These are phyloP conservation scores for Brachionichthys hirsutus DNA, from an alignment of 2,113 vertebrate species.

Conservation along the genomic window DNA sequence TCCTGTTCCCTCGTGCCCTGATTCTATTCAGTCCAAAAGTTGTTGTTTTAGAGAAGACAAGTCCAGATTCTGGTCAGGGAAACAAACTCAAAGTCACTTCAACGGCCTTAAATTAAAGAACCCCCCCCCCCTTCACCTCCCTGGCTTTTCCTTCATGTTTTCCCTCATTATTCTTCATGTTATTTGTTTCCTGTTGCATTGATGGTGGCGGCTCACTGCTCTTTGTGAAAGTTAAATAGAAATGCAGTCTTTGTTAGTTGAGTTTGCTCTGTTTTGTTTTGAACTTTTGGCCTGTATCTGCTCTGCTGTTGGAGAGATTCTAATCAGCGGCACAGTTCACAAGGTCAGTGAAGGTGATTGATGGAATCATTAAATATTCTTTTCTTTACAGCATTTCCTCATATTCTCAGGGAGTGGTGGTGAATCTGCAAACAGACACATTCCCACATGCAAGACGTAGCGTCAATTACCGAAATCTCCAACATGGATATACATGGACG, in stretches of 20 bases:
- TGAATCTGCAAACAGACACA: no score
- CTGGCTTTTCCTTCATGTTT: no score
- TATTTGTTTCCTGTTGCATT: neutral
- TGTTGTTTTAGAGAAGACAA: constrained; percentile 1
- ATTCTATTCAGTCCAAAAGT: constrained; percentile 23
- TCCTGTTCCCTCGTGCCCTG: neutral
- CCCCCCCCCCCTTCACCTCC: no score
- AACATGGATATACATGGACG: no score
- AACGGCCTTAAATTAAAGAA: no score
- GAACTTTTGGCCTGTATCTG: neutral
- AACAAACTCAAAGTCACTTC: constrained; percentile 2
- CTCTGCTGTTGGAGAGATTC: neutral
- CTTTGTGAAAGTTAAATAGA: neutral
- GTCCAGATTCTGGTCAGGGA: constrained; percentile 29
- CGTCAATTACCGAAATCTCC: no score
- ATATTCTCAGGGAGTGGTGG: no score
- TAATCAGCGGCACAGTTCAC: neutral
- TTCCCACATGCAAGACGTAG: no score
- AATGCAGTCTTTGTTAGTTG: no score
- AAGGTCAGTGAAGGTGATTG: neutral
- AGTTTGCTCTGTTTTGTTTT: neutral
- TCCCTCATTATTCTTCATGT: neutral
- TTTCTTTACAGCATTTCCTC: no score
- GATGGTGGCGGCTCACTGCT: neutral
- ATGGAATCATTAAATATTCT: neutral